phyloP scores from a whole-genome alignment of 2,113 vertebrate species.

The Bostrychus sinensis region DNA sequence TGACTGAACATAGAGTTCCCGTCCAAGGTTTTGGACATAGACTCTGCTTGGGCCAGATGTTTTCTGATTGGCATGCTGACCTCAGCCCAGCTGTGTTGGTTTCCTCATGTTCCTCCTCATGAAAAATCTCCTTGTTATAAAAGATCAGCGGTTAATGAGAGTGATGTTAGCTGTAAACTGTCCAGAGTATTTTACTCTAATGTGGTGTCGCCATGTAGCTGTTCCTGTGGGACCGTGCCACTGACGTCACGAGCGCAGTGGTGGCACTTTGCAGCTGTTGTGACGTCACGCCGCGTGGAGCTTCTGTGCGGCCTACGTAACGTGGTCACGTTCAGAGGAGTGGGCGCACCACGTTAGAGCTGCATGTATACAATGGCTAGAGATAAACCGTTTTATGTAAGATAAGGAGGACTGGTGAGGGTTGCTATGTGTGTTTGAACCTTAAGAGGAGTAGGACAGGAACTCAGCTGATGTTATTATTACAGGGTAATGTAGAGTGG shows the following conservation, averaged over 20 bases:
- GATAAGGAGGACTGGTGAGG: too few relatives aligned
- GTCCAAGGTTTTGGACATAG: too few relatives aligned
- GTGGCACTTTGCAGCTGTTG: conserved; percentile 52
- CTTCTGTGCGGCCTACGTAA: conserved; percentile 15
- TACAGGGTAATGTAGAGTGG: too few relatives aligned
- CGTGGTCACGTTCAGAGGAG: conserved; percentile 20
- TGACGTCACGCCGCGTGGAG: conserved; percentile 55
- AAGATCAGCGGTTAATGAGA: too few relatives aligned
- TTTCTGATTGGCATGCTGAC: not conserved
- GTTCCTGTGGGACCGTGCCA: conserved; percentile 2
- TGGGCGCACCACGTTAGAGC: conserved; percentile 16
- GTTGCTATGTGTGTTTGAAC: not conserved
- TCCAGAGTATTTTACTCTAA: too few relatives aligned
- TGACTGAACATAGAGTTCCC: not conserved
- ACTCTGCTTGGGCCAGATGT: too few relatives aligned
- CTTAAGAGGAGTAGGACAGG: too few relatives aligned
- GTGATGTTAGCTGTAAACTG: not conserved
- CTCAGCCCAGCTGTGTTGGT: not conserved
- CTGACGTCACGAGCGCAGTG: conserved; percentile 62
- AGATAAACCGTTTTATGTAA: too few relatives aligned
- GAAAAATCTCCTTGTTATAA: too few relatives aligned
- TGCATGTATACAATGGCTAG: not conserved
- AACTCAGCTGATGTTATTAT: too few relatives aligned
- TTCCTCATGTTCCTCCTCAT: too few relatives aligned
- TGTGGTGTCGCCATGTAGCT: too few relatives aligned